Evolutionary conservation across 2,797 vertebrate genomes (phyloP).

Genomic region (Lagodon rhomboides): DNA sequence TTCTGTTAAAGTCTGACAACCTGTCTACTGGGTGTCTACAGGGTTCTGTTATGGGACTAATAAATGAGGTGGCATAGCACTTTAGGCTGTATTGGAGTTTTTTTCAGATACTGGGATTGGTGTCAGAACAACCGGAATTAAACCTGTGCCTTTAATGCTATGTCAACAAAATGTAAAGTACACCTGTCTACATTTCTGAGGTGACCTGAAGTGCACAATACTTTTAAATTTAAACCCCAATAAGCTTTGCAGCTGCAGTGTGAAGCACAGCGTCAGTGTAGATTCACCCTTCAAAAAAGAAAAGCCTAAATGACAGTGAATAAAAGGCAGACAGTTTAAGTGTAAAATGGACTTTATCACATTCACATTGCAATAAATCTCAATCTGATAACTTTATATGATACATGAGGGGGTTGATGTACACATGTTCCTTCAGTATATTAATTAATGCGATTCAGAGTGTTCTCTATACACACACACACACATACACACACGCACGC

Average conservation of each 20-base stretch:
- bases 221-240: not conserved
- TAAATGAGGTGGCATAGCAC: too few relatives aligned
- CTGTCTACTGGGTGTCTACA: too few relatives aligned
- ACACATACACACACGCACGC: slow-evolving; percentile 56
- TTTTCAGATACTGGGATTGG: too few relatives aligned
- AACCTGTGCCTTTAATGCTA: not conserved
- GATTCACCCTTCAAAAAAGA: not conserved
- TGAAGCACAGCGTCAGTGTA: too few relatives aligned
- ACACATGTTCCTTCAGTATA: slow-evolving; percentile 84
- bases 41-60: too few relatives aligned
- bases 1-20: too few relatives aligned
- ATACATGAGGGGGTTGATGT: slow-evolving; percentile 76
- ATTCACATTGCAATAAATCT: slow-evolving; percentile 87
- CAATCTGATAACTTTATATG: slow-evolving; percentile 83
- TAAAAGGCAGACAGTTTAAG: slow-evolving; percentile 37
- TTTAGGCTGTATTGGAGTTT: too few relatives aligned
- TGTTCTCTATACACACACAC: slow-evolving; percentile 74
- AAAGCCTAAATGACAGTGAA: not conserved
- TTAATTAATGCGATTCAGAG: slow-evolving; percentile 72
- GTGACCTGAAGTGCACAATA: too few relatives aligned
- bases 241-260: not conserved
- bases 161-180: not conserved
- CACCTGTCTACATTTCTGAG: too few relatives aligned
- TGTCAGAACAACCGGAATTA: too few relatives aligned
- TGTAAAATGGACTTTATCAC: slow-evolving; percentile 86